Evolutionary conservation across 23 tunicate species (phyloP).

Genomic region (Trididemnum clinides): DNA sequence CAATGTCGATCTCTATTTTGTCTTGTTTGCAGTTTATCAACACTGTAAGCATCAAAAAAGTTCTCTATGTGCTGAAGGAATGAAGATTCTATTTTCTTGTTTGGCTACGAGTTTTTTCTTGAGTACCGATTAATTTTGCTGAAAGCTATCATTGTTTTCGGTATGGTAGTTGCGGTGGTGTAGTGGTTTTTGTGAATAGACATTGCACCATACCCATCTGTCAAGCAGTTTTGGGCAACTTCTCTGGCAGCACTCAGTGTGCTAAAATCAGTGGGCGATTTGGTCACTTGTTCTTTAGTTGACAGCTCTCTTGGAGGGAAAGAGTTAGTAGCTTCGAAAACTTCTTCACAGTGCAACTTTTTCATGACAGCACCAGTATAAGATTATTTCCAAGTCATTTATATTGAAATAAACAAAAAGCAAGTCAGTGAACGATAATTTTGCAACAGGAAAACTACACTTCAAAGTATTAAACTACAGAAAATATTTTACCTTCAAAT

Average conservation of each 20-base stretch:
- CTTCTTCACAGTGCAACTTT: slow-evolving; percentile 25
- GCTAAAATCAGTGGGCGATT: not conserved
- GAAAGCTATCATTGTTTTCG: not conserved
- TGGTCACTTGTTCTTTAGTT: not conserved
- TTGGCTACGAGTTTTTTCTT: not conserved
- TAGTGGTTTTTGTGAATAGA: not conserved
- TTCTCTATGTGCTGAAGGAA: no score
- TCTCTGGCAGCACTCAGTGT: no score
- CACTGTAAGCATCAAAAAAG: no score
- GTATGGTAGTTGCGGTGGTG: not conserved
- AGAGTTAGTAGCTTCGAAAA: not conserved
- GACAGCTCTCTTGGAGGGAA: slow-evolving; percentile 4
- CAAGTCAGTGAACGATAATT: not conserved
- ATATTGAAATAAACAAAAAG: not conserved
- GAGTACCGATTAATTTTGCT: slow-evolving; percentile 8
- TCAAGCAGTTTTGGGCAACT: not conserved
- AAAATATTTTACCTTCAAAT: not conserved
- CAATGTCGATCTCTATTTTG: no score
- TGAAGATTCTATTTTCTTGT: no score
- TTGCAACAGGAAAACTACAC: not conserved
- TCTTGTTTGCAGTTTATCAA: no score
- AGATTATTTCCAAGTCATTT: not conserved
- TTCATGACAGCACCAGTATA: not conserved
- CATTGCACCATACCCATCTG: slow-evolving; percentile 30
- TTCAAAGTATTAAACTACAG: not conserved